Evolutionary conservation across 1,140 invertebrate genomes (phyloP).

Genomic region (Lordiphosa clarofinis): DNA sequence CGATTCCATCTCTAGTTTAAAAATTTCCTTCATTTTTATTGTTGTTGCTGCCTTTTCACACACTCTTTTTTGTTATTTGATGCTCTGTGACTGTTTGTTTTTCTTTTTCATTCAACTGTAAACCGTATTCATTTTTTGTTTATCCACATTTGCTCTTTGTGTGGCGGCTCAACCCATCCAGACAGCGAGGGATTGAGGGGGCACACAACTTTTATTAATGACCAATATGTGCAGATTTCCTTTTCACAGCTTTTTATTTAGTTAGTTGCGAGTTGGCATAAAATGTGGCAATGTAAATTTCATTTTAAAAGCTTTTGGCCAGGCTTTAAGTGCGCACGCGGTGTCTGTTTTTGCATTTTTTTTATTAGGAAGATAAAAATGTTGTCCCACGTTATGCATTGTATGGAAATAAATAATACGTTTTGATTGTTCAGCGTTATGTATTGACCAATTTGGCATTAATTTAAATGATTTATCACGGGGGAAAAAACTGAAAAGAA

Average conservation of each 20-base stretch:
- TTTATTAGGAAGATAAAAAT: slow-evolving; percentile 25
- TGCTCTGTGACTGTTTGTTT: slow-evolving; percentile 25
- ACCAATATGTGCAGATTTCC: slow-evolving; percentile 72
- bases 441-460: slow-evolving; percentile 55
- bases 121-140: slow-evolving; percentile 54
- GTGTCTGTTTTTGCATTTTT: slow-evolving; percentile 2
- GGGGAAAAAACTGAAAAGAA: slow-evolving; percentile 29
- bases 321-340: slow-evolving; percentile 34
- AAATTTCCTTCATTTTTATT: slow-evolving; percentile 6
- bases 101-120: slow-evolving; percentile 18
- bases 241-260: slow-evolving; percentile 64
- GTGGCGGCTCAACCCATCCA: slow-evolving; percentile 23
- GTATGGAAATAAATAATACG: slow-evolving; percentile 39
- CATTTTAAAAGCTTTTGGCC: slow-evolving; percentile 46
- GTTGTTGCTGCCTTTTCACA: slow-evolving; percentile 63
- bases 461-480: slow-evolving; percentile 50
- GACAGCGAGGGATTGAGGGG: not conserved
- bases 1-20: slow-evolving; percentile 24
- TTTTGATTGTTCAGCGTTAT: slow-evolving; percentile 48
- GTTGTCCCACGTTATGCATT: slow-evolving; percentile 26
- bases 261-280: slow-evolving; percentile 19
- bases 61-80: slow-evolving; percentile 34
- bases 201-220: slow-evolving; percentile 71
- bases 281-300: slow-evolving; percentile 36
- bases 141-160: slow-evolving; percentile 72